Base-by-base conservation (phyloP, 2,797 vertebrate species). In the Gobionotothen gibberifrons region DNA sequence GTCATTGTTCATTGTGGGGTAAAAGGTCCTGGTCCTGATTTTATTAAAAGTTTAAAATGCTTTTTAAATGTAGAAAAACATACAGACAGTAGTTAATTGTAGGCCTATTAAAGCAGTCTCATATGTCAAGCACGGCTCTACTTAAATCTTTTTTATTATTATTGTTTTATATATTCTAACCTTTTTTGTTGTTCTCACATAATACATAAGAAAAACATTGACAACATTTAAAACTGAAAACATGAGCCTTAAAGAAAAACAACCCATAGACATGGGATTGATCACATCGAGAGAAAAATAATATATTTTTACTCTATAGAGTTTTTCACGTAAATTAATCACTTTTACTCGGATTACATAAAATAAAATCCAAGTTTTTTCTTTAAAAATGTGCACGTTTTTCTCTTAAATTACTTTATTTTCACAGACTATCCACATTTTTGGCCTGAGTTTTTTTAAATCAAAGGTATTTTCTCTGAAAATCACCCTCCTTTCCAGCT, bases 1-100 rank as follows among this genome's bases (percentile, higher is more conserved):
- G 53, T 78, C 44, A 68, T 74, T 77, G 22, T 52, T 55, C 17
- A 16, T 36, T n/a, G n/a, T 67, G 52, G 46, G 22, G 32, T 36
- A 9, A 29, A 36, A 55, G 44, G 46, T 42, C 43, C 42, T 82
- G 61, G 66, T 59, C 26, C 58, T 76, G 43, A 62, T 78, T 73
- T 69, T 15, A 59, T 16, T 44, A 10, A 56, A 21, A 43, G 7
- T 52, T 60, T 65, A 46, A 40, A 53, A 73, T 42, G 44, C 40
- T 49, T 40, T 49, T 14, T 63, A 54, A 59, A 11, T 49, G 10
- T 15, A 42, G 29, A 2, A 44, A 55, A 26, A 26, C 26, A 26
- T 26, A 26, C 26, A 26, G 3, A 26, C 26, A 26, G 4, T 26
- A 26, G 26, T 26, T 26, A 3, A 26, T 70, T 55, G 9, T 75